Evolutionary conservation across 2,113 vertebrate species (phyloP), one percentile per base, ranked within the genome.

Genomic region (Genyomyrus donnyi): DNA sequence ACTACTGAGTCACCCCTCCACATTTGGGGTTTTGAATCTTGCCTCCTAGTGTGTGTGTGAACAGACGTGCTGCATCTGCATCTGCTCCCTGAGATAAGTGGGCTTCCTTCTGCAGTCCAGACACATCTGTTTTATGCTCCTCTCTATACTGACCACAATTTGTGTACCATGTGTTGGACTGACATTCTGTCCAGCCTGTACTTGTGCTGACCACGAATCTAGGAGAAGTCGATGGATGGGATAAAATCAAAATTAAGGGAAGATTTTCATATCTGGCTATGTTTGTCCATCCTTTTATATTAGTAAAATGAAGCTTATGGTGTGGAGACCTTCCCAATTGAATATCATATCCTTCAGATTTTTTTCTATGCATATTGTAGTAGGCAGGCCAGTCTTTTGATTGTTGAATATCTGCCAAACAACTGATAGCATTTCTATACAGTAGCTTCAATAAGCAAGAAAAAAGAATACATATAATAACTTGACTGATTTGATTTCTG

Each of bases 321-420:
- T 19, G 2, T 19, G 62, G 62, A 70, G 11, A 80, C 7, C 3
- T 42, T 80, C 35, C 74, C 35, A 80, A 8, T 42, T 80, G 31
- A 80, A 80, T 80, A 80, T 39, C 74, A 80, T 42, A 42, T 80
- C 74, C 74, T 42, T 80, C 39, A 1, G 83, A 10, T n/a, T 85
- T 46, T 48, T 83, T 45, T 48, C 83, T 46, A 24, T 85, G 83
- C 45, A 85, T 85, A 85, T 85, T 85, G 83, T 85, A 80, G 17
- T 17, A 80, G 74, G 35, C 35, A 31, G 74, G 35, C 50, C 70
- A 89, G 70, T 50, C 27, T 83, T 45, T 66, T 89, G 66, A 52
- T 48, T 35, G 50, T 45, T 85, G 89, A 89, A 85, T 85, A 39
- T 83, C 19, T 53, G 39, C 89, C 89, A 89, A 24, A 84, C 24